Conservation (phyloP, 2,113 vertebrate species). For the Tachysurus vachellii region DNA sequence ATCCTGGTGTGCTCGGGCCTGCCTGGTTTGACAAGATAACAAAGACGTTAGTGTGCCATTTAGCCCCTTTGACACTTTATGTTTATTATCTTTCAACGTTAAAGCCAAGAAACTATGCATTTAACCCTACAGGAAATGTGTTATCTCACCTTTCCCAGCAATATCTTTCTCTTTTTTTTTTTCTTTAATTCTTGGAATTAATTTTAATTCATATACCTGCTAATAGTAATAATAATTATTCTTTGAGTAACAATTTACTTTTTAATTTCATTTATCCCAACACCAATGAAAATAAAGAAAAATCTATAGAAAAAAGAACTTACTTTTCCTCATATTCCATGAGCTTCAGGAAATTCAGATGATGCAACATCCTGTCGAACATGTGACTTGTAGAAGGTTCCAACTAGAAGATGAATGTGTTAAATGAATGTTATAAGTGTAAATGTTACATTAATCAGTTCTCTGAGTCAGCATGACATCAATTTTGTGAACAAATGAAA, state of each 20-base stretch:
- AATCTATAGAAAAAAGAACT: not conserved
- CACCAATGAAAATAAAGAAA: not conserved
- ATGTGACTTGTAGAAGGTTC: not conserved
- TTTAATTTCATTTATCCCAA: no score
- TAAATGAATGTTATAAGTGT: not conserved
- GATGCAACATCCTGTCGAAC: not conserved
- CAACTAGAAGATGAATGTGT: not conserved
- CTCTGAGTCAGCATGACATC: constrained; percentile 12
- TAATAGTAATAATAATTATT: not conserved
- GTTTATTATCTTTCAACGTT: not conserved
- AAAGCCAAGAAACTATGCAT: not conserved
- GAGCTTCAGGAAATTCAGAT: not conserved
- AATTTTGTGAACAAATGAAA: constrained; percentile 1
- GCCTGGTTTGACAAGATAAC: not conserved
- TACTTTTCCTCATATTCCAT: not conserved
- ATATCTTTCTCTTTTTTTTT: not conserved
- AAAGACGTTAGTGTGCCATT: not conserved
- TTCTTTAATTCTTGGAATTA: not conserved
- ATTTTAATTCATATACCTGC: not conserved
- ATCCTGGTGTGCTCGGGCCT: not conserved
- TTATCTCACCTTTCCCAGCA: not conserved
- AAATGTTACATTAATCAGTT: constrained; percentile 19
- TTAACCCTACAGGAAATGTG: not conserved
- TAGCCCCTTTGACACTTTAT: not conserved
- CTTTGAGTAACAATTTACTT: not conserved